Percentiles rank a stretch among this genome's conserved stretches.
Evolutionary conservation across 2,113 vertebrate species (phyloP).

Genomic region (Chamaea fasciata): DNA sequence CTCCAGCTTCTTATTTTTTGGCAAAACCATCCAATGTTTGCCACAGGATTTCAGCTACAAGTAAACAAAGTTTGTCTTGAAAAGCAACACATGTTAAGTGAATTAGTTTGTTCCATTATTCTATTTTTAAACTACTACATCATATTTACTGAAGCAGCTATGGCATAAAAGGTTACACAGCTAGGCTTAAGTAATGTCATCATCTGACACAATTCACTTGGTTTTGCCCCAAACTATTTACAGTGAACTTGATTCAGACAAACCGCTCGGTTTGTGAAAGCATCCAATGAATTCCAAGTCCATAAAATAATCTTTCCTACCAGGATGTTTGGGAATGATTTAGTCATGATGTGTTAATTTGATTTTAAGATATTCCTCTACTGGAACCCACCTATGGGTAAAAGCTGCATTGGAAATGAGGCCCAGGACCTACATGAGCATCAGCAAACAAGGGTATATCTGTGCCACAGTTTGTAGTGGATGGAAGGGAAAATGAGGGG

Average conservation of each 20-base stretch:
- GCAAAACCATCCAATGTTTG: neutral
- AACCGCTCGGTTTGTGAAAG: neutral
- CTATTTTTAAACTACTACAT: constrained; percentile 45
- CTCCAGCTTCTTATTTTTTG: neutral
- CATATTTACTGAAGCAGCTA: constrained; percentile 33
- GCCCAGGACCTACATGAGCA: neutral
- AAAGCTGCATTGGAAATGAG: neutral
- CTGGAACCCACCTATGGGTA: neutral
- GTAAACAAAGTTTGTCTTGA: constrained; percentile 20
- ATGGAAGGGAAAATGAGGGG: neutral
- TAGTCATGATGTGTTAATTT: neutral
- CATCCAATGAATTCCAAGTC: neutral
- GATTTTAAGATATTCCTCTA: neutral
- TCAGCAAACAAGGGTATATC: neutral
- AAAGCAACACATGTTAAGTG: constrained; percentile 21
- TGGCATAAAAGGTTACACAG: constrained; percentile 14
- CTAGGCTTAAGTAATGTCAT: neutral
- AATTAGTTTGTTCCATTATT: constrained; percentile 6
- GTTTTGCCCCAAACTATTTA: constrained; percentile 34
- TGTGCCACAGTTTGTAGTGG: neutral
- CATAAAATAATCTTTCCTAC: neutral
- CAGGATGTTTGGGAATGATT: neutral
- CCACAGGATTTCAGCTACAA: neutral
- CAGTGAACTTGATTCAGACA: constrained; percentile 16
- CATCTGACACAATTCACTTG: constrained; percentile 31